These are phyloP conservation scores for Acyrthosiphon pisum DNA, from an alignment of 1,140 invertebrate genomes.

Conservation along the genomic window DNA sequence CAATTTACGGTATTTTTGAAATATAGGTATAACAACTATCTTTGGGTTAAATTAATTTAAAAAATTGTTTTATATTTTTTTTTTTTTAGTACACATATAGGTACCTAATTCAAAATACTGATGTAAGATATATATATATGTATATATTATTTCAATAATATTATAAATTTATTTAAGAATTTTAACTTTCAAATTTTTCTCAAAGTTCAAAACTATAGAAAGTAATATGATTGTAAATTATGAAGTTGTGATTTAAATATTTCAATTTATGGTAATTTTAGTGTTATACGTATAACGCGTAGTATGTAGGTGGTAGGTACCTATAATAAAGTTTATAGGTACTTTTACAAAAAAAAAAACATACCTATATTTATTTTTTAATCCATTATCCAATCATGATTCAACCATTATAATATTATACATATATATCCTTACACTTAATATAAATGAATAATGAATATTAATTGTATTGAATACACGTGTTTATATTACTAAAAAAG, in stretches of 20 bases:
- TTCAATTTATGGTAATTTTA: conserved; percentile 9
- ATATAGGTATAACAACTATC: neutral
- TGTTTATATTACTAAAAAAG: neutral
- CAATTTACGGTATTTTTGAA: neutral
- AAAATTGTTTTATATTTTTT: neutral
- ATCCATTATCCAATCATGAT: neutral
- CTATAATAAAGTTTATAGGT: neutral
- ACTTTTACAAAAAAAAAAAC: neutral
- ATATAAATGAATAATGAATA: neutral
- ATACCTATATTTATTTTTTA: neutral
- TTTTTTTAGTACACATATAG: neutral
- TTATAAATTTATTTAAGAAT: neutral
- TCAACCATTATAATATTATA: neutral
- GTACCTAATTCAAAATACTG: too few relatives aligned
- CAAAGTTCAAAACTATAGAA: neutral
- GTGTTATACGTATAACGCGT: neutral
- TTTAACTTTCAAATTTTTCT: neutral
- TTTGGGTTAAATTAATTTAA: too few relatives aligned
- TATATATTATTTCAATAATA: too few relatives aligned
- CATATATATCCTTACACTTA: neutral
- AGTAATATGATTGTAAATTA: neutral
- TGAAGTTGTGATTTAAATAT: conserved; percentile 5
- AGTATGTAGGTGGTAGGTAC: neutral
- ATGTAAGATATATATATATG: too few relatives aligned
- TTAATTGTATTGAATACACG: neutral